Evolutionary conservation across 2,888 invertebrate genomes (phyloP).

Genomic region (Lasioglossum lativentre): DNA sequence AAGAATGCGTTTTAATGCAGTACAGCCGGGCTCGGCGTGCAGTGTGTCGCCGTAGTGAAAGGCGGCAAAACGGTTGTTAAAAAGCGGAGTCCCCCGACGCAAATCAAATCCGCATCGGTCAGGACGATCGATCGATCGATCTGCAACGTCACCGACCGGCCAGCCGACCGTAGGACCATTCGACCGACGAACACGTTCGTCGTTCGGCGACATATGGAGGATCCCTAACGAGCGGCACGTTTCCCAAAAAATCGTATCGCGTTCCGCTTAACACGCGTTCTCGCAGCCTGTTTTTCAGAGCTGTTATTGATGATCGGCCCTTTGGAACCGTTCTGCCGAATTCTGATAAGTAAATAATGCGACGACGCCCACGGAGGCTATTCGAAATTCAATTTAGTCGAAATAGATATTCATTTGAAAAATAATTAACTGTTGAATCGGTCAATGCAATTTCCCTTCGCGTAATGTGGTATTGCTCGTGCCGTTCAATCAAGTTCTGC

Average conservation of each 20-base stretch:
- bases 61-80: constrained; percentile 46
- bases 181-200: background rate
- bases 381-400: background rate
- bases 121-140: constrained; percentile 63
- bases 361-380: background rate
- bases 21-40: constrained; percentile 37
- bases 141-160: constrained; percentile 65
- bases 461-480: no score
- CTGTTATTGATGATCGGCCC: constrained; percentile 10
- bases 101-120: constrained; percentile 53
- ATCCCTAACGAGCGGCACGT: constrained; percentile 48
- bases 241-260: constrained; percentile 36
- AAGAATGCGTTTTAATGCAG: constrained; percentile 74
- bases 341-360: background rate
- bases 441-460: background rate
- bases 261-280: background rate
- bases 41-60: constrained; percentile 34
- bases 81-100: constrained; percentile 31
- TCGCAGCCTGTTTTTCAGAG: background rate
- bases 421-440: background rate
- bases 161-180: constrained; percentile 18
- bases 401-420: no score
- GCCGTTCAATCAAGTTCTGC: background rate
- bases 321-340: background rate
- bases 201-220: constrained; percentile 45